phyloP scores from a whole-genome alignment of 2,113 vertebrate genomes.

The Struthidea cinerea region DNA sequence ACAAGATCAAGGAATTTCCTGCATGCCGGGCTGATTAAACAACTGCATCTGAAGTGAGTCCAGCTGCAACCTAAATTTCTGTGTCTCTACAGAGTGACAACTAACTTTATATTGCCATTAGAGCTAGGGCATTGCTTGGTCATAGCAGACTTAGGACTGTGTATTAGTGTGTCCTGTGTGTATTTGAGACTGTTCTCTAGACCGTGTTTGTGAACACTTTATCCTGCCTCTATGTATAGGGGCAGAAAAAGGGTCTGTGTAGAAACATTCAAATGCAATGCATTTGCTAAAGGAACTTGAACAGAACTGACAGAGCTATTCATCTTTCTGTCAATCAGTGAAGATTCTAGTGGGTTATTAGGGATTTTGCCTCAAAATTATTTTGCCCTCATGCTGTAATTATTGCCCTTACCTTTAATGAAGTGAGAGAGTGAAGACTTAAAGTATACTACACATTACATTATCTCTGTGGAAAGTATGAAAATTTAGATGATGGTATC shows the following conservation, averaged over 20 bases:
- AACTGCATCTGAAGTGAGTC: not conserved
- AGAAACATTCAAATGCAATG: not conserved
- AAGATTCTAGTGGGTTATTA: not conserved
- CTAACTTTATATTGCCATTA: not conserved
- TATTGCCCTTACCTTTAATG: not conserved
- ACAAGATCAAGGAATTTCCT: not conserved
- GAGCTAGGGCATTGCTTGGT: not conserved
- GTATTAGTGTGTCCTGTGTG: not conserved
- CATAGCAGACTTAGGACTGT: not conserved
- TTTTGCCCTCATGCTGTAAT: not conserved
- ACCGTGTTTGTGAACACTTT: not conserved
- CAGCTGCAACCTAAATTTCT: not conserved
- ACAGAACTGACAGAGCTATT: not conserved
- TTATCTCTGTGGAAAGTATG: not conserved
- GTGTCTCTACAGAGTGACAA: not conserved
- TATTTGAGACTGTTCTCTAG: not conserved
- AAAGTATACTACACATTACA: not conserved
- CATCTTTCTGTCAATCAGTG: not conserved
- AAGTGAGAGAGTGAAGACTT: not conserved
- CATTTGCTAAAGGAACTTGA: not conserved
- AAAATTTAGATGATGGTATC: not conserved
- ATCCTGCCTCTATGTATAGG: not conserved
- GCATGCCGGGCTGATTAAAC: not conserved
- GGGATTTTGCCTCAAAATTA: not conserved
- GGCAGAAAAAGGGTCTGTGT: not conserved